Evolutionary conservation across 2,797 vertebrate genomes (phyloP).

Genomic region (Lithobates pipiens): DNA sequence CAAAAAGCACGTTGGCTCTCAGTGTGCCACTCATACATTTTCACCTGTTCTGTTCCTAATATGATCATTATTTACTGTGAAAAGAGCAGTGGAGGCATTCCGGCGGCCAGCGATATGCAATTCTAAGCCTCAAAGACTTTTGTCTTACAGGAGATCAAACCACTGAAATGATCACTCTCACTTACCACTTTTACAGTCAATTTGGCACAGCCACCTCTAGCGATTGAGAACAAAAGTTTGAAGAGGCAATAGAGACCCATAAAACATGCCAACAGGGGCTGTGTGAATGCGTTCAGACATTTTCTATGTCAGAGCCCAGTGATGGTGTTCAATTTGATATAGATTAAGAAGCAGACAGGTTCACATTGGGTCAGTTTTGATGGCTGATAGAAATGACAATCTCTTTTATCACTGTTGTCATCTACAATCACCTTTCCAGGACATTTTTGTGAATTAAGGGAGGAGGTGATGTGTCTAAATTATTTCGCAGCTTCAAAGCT

Average conservation of each 20-base stretch:
- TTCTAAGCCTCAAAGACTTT: not conserved
- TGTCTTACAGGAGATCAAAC: slow-evolving; percentile 11
- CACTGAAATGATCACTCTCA: not conserved
- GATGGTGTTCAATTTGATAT: not conserved
- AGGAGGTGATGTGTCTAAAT: too few relatives aligned
- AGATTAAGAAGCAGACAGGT: not conserved
- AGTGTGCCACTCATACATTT: not conserved
- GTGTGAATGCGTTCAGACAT: not conserved
- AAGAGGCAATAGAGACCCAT: not conserved
- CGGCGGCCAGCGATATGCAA: not conserved
- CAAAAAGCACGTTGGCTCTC: not conserved
- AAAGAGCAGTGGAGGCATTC: not conserved
- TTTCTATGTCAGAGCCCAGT: not conserved
- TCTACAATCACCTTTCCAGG: too few relatives aligned
- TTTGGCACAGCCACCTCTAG: slow-evolving; percentile 6
- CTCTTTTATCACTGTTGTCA: not conserved
- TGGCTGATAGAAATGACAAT: not conserved
- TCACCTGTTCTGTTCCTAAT: not conserved
- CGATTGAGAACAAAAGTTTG: not conserved
- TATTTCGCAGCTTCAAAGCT: too few relatives aligned
- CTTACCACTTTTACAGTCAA: slow-evolving; percentile 2
- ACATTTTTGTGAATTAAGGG: too few relatives aligned
- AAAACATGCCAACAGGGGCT: not conserved
- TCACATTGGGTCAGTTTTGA: not conserved
- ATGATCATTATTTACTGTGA: slow-evolving; percentile 2